Evolutionary conservation across 2,113 vertebrate species (phyloP).

Genomic region (western clawed frog (Xenopus tropicalis)): UCB_Xtro_10.0 CM004450.2:67818001-67818500

Average conservation of each 20-base stretch:
- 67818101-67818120: constrained; percentile 82
- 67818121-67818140: constrained; percentile 76
- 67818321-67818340: neutral
- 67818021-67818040: constrained; percentile 82
- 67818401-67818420: neutral
- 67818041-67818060: constrained; percentile 90
- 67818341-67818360: no score
- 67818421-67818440: neutral
- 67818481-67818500: no score
- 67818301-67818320: constrained; percentile 39
- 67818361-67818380: neutral
- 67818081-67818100: constrained; percentile 82
- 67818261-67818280: constrained; percentile 53
- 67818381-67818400: neutral
- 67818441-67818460: neutral
- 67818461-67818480: no score
- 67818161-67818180: constrained; percentile 10
- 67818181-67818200: constrained; percentile 8
- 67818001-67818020: constrained; percentile 69
- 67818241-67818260: constrained; percentile 55
- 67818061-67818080: constrained; percentile 87
- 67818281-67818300: constrained; percentile 36
- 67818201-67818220: constrained; percentile 56
- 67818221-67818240: constrained; percentile 29
- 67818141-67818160: constrained; percentile 62